Percentiles rank a stretch among this genome's conserved stretches.
Conservation (phyloP, 2,888 invertebrate species). For the Caenorhabditis sp. region DNA sequence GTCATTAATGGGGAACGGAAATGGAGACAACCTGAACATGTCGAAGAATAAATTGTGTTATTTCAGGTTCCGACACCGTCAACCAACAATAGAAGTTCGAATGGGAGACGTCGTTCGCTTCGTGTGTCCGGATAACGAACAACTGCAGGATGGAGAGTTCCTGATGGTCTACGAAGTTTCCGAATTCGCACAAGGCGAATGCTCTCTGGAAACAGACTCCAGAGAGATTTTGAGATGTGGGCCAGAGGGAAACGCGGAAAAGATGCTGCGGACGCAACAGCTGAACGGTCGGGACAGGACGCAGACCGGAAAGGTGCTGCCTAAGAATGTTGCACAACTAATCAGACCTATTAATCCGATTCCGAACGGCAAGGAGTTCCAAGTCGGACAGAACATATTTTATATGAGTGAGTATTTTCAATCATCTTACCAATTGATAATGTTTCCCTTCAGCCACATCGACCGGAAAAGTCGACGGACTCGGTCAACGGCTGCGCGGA, state of each 20-base stretch:
- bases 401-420: constrained; percentile 57
- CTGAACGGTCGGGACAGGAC: neutral
- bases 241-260: constrained; percentile 22
- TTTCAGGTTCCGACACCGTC: constrained; percentile 57
- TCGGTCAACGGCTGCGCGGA: constrained; percentile 31
- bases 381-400: constrained; percentile 54
- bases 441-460: constrained; percentile 58
- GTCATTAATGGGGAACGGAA: constrained; percentile 57
- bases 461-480: constrained; percentile 44
- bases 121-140: constrained; percentile 55
- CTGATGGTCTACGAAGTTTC: constrained; percentile 60
- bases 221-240: constrained; percentile 53
- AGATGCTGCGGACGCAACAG: constrained; percentile 18
- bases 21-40: constrained; percentile 29
- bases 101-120: constrained; percentile 62
- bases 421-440: neutral
- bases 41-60: constrained; percentile 10
- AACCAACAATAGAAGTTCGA: constrained; percentile 55
- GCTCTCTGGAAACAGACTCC: constrained; percentile 40
- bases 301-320: neutral
- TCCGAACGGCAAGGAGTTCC: constrained; percentile 60
- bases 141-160: constrained; percentile 31
- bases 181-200: constrained; percentile 52
- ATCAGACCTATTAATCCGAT: constrained; percentile 58
- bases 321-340: constrained; percentile 53